Percentiles rank a stretch among this genome's conserved stretches.
These are phyloP conservation scores for Oncorhynchus kisutch DNA, from an alignment of 2,113 vertebrate genomes.

Conservation along the genomic window DNA sequence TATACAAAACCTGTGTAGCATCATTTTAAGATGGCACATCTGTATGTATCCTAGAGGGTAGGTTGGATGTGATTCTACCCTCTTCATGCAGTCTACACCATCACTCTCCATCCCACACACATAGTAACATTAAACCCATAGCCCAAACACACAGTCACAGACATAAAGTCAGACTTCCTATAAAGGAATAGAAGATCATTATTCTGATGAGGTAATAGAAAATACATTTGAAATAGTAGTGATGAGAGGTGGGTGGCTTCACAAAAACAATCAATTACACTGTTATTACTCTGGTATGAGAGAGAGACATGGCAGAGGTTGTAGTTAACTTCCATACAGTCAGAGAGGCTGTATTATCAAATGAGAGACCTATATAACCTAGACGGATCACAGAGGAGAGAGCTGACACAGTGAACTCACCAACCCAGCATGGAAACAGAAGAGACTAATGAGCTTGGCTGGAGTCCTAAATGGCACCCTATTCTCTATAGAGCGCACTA, in stretches of 20 bases:
- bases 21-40: no score
- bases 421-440: slow-evolving; percentile 66
- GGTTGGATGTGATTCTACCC: slow-evolving; percentile 63
- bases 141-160: no score
- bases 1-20: no score
- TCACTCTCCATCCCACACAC: slow-evolving; percentile 63
- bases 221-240: no score
- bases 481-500: no score
- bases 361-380: slow-evolving; percentile 25
- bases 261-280: no score
- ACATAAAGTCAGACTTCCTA: no score
- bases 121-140: slow-evolving; percentile 19
- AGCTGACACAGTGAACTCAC: slow-evolving; percentile 61
- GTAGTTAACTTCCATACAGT: background rate
- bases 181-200: no score
- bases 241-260: no score
- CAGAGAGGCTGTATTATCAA: slow-evolving; percentile 39
- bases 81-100: slow-evolving; percentile 65
- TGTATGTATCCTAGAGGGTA: slow-evolving; percentile 64
- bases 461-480: no score
- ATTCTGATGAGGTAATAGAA: no score
- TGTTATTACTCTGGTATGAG: no score
- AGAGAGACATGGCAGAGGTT: background rate
- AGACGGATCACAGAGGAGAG: background rate
- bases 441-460: background rate